These are phyloP conservation scores for Hypomesus transpacificus DNA, from an alignment of 2,113 vertebrate genomes.

Conservation along the genomic window DNA sequence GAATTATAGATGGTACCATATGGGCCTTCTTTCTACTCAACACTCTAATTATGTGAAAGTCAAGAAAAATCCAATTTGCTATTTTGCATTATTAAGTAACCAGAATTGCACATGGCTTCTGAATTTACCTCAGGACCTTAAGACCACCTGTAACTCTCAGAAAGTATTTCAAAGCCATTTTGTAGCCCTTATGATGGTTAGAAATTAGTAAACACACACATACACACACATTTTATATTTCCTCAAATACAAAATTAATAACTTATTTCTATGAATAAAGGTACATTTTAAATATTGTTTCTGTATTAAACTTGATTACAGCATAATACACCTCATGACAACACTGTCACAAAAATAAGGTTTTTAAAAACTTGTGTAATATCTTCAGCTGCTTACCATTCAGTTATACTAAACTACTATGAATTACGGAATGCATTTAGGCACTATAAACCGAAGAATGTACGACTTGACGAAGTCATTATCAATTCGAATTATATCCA, in stretches of 20 bases:
- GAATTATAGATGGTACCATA: conserved; percentile 56
- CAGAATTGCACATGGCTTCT: neutral
- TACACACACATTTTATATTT: no score
- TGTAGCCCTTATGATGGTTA: neutral
- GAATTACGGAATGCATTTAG: neutral
- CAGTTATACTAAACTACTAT: neutral
- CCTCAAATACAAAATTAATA: no score
- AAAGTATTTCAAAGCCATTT: neutral
- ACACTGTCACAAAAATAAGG: no score
- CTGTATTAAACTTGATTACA: no score
- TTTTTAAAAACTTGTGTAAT: no score
- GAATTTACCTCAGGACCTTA: neutral
- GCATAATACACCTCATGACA: no score
- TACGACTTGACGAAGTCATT: neutral
- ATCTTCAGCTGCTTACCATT: no score
- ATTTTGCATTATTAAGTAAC: conserved; percentile 53
- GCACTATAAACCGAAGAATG: neutral
- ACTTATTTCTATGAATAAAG: no score
- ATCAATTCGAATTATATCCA: neutral
- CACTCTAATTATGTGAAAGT: conserved; percentile 51
- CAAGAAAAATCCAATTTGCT: conserved; percentile 57
- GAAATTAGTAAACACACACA: neutral
- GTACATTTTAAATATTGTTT: no score
- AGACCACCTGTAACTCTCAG: no score
- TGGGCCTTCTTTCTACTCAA: conserved; percentile 33